phyloP scores from a whole-genome alignment of 2,888 invertebrate species.

The Rhorus exstirpatorius region DNA sequence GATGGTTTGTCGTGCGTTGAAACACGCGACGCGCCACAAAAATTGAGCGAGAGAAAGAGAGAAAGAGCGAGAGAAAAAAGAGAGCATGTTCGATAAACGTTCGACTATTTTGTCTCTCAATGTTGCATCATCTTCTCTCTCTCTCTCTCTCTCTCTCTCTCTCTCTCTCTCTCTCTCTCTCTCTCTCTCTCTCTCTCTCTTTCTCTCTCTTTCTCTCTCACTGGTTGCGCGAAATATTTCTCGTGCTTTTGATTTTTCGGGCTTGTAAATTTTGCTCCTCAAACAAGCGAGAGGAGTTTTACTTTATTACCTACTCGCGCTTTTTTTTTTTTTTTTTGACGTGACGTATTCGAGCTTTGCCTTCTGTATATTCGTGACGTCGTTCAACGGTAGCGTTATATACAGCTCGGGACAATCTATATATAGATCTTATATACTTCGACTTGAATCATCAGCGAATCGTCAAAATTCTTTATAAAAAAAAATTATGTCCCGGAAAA shows the following conservation, averaged over 20 bases:
- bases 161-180: too few species aligned
- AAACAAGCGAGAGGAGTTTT: too few species aligned
- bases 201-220: too few species aligned
- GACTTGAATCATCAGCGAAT: too few species aligned
- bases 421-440: background rate
- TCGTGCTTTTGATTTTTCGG: constrained; percentile 68
- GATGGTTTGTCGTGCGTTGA: constrained; percentile 43
- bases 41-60: constrained; percentile 37
- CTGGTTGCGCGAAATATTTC: constrained; percentile 69
- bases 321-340: background rate
- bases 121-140: constrained; percentile 61
- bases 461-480: too few species aligned
- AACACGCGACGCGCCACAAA: constrained; percentile 28
- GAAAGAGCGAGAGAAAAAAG: constrained; percentile 29
- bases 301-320: too few species aligned
- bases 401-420: too few species aligned
- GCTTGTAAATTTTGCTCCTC: constrained; percentile 64
- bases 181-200: too few species aligned
- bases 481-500: too few species aligned
- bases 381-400: background rate
- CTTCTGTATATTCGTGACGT: constrained; percentile 8
- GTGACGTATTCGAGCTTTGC: constrained; percentile 19
- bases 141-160: too few species aligned
- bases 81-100: constrained; percentile 36
- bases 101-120: constrained; percentile 50